A percentile compares a stretch with the other conserved stretches of the same genome.
These are phyloP conservation scores for Cassiopea xamachana DNA, from an alignment of 30 jellyfish, hydroid and myxozoan genomes.

Conservation along the genomic window DNA sequence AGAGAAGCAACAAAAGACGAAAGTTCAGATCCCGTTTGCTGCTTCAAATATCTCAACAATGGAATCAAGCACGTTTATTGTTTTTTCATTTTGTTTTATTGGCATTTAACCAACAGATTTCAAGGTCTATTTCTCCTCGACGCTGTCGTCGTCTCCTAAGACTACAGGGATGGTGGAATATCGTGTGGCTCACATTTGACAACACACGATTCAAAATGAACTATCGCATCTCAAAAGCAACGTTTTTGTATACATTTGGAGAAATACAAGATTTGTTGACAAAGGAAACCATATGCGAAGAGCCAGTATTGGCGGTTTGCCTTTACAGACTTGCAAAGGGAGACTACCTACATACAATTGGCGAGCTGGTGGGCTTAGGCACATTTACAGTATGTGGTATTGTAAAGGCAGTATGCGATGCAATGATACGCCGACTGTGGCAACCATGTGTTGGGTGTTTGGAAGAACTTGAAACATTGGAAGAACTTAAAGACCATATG, in stretches of 20 bases:
- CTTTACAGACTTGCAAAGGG: slow-evolving; percentile 61
- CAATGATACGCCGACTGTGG: slow-evolving; percentile 23
- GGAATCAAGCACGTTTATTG: slow-evolving; percentile 23
- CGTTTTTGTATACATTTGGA: slow-evolving; percentile 33
- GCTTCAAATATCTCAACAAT: slow-evolving; percentile 12
- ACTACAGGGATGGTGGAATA: slow-evolving; percentile 54
- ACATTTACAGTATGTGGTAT: slow-evolving; percentile 42
- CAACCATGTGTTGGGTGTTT: slow-evolving; percentile 46
- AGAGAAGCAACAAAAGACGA: not conserved
- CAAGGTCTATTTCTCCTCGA: slow-evolving; percentile 29
- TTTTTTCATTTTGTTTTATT: slow-evolving; percentile 22
- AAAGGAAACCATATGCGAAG: slow-evolving; percentile 50
- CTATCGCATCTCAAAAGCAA: slow-evolving; percentile 39
- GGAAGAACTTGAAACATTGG: no score
- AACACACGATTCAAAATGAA: slow-evolving; percentile 36
- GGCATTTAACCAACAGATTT: slow-evolving; percentile 10
- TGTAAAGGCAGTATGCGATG: slow-evolving; percentile 42
- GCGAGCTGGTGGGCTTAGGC: slow-evolving; percentile 53
- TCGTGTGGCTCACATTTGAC: slow-evolving; percentile 46
- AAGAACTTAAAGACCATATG: slow-evolving; percentile 23
- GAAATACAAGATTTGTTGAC: slow-evolving; percentile 10
- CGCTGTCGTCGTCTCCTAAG: slow-evolving; percentile 42
- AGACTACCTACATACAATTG: slow-evolving; percentile 60
- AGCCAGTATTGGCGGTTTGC: slow-evolving; percentile 59
- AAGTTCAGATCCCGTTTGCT: slow-evolving; percentile 23